Percentiles rank a stretch among this genome's conserved stretches.
Evolutionary conservation across 2,888 invertebrate species (phyloP).

Genomic region (Lithophane ornitopus): DNA sequence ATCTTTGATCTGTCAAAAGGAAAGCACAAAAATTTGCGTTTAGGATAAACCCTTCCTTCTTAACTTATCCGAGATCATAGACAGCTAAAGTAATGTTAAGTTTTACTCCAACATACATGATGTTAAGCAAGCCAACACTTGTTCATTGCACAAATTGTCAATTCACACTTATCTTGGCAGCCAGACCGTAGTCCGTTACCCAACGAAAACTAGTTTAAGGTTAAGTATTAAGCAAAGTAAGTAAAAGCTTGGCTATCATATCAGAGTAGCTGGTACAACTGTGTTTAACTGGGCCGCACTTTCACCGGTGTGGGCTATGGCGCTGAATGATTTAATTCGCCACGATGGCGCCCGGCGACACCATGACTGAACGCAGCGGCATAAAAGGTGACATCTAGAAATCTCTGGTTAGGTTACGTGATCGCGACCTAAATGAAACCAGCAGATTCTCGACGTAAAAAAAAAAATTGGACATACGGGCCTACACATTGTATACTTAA

Average conservation of each 20-base stretch:
- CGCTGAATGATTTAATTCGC: conserved; percentile 60
- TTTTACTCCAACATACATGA: conserved; percentile 8
- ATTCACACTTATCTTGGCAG: conserved; percentile 22
- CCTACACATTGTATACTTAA: neutral
- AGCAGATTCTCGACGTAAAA: neutral
- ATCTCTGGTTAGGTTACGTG: conserved; percentile 3
- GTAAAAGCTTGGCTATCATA: conserved; percentile 46
- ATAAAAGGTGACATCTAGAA: conserved; percentile 9
- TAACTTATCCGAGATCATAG: neutral
- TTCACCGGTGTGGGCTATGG: conserved; percentile 66
- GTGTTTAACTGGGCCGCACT: conserved; percentile 59
- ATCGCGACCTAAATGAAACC: neutral
- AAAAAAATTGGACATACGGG: neutral
- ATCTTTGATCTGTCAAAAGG: neutral
- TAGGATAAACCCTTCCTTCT: neutral
- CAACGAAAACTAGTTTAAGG: conserved; percentile 55
- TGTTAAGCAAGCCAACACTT: conserved; percentile 29
- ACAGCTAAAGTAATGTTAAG: neutral
- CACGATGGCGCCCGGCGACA: conserved; percentile 25
- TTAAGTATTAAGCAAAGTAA: conserved; percentile 56
- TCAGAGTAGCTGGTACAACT: conserved; percentile 39
- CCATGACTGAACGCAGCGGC: conserved; percentile 16
- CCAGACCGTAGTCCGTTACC: conserved; percentile 35
- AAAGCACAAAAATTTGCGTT: neutral
- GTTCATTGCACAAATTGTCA: conserved; percentile 38